These are phyloP conservation scores for Calycopis cecrops DNA, from an alignment of 1,140 invertebrate species.

Conservation along the genomic window DNA sequence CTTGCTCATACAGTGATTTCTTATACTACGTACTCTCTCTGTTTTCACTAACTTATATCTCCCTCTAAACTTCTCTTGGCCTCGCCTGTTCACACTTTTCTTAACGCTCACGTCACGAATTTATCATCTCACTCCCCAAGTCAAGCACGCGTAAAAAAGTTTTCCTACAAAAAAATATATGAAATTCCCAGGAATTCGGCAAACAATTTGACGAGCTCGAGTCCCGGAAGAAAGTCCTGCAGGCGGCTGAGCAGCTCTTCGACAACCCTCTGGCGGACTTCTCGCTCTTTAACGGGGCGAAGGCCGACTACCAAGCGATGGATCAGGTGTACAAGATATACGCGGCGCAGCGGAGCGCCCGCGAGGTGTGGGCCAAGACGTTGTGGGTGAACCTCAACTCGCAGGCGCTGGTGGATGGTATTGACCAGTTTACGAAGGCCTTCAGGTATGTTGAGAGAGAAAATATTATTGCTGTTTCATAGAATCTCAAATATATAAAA, in stretches of 20 bases:
- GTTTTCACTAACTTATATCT: no score
- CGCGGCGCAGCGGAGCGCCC: constrained; percentile 83
- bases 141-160: no score
- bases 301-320: constrained; percentile 84
- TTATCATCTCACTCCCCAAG: no score
- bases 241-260: constrained; percentile 89
- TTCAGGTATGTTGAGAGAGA: constrained; percentile 76
- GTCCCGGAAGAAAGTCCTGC: constrained; percentile 79
- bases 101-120: no score
- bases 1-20: no score
- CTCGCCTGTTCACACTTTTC: no score
- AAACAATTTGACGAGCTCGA: constrained; percentile 82
- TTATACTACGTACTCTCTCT: no score
- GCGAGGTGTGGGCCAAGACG: constrained; percentile 88
- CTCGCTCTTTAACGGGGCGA: constrained; percentile 81
- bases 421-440: constrained; percentile 88
- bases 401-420: constrained; percentile 87
- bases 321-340: constrained; percentile 87
- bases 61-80: no score
- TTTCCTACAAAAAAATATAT: no score
- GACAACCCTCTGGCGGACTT: constrained; percentile 89
- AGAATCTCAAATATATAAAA: no score
- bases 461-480: no score
- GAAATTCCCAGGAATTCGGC: constrained; percentile 76
- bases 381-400: constrained; percentile 92